Evolutionary conservation across 2,113 vertebrate species (phyloP), one percentile per base, ranked within the genome.

Genomic region (Lagopus muta): DNA sequence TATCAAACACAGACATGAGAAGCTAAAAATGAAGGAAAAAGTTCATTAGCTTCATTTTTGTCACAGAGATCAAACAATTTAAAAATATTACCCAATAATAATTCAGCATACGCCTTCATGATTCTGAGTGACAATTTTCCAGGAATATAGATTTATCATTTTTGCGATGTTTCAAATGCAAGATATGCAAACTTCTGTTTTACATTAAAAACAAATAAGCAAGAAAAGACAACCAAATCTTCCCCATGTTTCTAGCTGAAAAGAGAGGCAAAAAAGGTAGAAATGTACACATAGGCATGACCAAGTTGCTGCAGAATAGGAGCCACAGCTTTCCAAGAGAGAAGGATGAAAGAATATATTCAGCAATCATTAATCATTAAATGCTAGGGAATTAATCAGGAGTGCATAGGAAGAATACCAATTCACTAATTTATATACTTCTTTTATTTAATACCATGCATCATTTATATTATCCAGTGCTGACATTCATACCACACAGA

Each of bases 1-100:
- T 99, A 97, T 99, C 99, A 97, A 99, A 99, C 87, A 99, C 98
- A 4, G 99, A 99, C 98, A 98, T 98, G 93, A 99, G 98, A 96
- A 99, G 98, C 99, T 99, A 97, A 94, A 95, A 94, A 88, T 8
- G 32, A 91, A 95, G 16, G 36, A 80, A 82, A 43, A 67, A 45
- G 20, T 81, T 55, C 45, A 50, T 85, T 70, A 75, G 48, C 24
- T 73, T 61, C 6, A 45, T 61, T 80, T 93, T 65, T 86, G n/a
- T 11, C 36, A 82, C 69, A 80, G 34, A 76, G 58, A 55, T 7
- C 34, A 79, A 69, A 13, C 4, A 82, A 84, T 54, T 69, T 57
- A 73, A 48, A 92, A 84, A 45, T 38, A 76, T 8, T 16, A 6
- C 58, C 17, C 61, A 48, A 9, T 61, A 95, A 87, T 38, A 92